These are phyloP conservation scores for Pseudorhiza aurosa DNA, from an alignment of 30 jellyfish, hydroid and myxozoan genomes.

Conservation along the genomic window DNA sequence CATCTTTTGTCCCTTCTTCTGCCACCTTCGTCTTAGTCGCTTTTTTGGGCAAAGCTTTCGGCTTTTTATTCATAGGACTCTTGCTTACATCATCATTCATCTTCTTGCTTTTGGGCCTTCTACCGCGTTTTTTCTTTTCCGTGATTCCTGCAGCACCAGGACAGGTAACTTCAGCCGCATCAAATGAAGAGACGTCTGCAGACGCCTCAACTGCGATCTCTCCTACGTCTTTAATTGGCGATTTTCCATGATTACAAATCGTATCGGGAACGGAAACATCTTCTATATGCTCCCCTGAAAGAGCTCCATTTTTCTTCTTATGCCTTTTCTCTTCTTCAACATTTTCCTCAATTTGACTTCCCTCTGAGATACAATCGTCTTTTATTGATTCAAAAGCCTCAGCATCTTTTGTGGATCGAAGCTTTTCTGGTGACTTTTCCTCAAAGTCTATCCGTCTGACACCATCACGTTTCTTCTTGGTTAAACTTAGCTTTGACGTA, in stretches of 20 bases:
- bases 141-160: background rate
- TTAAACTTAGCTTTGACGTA: slow-evolving; percentile 5
- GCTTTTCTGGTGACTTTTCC: background rate
- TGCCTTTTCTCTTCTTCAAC: background rate
- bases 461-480: slow-evolving; percentile 40
- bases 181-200: background rate
- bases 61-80: background rate
- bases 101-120: background rate
- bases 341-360: background rate
- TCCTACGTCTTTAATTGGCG: background rate
- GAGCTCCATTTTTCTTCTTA: background rate
- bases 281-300: background rate
- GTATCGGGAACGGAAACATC: background rate
- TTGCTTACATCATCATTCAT: background rate
- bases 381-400: background rate
- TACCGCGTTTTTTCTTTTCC: slow-evolving; percentile 12
- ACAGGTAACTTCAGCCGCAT: background rate
- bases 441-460: slow-evolving; percentile 13
- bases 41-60: background rate
- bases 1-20: background rate
- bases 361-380: background rate
- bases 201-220: background rate
- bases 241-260: background rate
- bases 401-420: background rate
- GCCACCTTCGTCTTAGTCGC: background rate